Conservation (phyloP, 1,140 invertebrate species). For the Ceratitis capitata region DNA sequence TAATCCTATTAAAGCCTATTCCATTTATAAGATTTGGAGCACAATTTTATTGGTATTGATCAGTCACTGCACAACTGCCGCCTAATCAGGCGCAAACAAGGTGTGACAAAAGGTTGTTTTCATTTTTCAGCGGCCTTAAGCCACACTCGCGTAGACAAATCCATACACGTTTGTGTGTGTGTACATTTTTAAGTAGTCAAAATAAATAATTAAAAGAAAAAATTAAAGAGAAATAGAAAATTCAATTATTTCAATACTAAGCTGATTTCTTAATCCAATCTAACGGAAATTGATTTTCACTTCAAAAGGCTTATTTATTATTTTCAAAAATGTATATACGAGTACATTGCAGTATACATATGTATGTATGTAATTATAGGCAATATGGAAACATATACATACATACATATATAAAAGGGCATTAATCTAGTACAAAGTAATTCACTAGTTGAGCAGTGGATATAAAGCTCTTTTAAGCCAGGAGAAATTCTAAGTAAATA, state of each 20-base stretch:
- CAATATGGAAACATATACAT: too few species aligned
- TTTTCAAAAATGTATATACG: too few species aligned
- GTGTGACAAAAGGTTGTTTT: background rate
- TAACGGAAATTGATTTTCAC: background rate
- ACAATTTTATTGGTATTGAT: background rate
- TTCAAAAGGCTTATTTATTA: background rate
- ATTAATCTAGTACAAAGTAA: too few species aligned
- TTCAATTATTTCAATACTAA: background rate
- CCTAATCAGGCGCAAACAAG: conserved; percentile 15
- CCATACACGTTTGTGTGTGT: background rate
- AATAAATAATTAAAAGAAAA: background rate
- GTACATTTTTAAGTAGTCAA: background rate
- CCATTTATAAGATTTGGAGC: background rate
- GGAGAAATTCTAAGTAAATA: too few species aligned
- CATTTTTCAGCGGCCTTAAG: background rate
- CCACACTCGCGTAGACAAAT: background rate
- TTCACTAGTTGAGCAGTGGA: too few species aligned
- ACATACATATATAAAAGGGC: too few species aligned
- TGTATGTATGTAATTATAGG: too few species aligned
- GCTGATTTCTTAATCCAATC: background rate
- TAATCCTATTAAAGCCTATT: conserved; percentile 26
- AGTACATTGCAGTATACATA: too few species aligned
- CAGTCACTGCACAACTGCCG: background rate
- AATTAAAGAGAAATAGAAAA: background rate
- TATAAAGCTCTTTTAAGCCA: too few species aligned